phyloP scores from a whole-genome alignment of 2,113 vertebrate species.

The Plecturocebus donacophilus region DNA sequence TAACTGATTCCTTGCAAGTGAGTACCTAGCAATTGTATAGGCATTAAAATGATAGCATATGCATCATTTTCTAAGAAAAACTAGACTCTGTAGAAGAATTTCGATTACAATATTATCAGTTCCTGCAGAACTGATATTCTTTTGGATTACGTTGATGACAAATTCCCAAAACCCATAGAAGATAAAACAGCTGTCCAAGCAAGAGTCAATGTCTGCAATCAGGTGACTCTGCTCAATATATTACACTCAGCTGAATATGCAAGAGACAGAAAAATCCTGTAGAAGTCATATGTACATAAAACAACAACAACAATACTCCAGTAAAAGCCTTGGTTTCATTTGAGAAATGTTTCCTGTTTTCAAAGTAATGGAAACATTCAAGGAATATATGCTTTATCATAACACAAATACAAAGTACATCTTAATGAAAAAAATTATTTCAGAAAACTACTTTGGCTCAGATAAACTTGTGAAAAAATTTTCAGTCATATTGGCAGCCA shows the following conservation, averaged over 20 bases:
- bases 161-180: background rate
- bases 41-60: constrained; percentile 24
- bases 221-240: background rate
- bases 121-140: background rate
- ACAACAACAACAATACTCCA: background rate
- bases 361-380: constrained; percentile 28
- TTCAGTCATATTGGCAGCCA: background rate
- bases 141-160: background rate
- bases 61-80: constrained; percentile 59
- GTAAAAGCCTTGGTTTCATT: background rate
- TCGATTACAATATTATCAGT: background rate
- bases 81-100: constrained; percentile 12
- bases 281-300: background rate
- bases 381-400: background rate
- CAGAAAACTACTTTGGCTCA: background rate
- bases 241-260: background rate
- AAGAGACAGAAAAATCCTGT: background rate
- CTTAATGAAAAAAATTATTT: constrained; percentile 31
- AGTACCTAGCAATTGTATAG: background rate
- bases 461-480: background rate
- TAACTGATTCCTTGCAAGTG: background rate
- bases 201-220: background rate
- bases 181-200: background rate
- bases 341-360: constrained; percentile 41
- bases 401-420: background rate